phyloP scores from a whole-genome alignment of 2,797 vertebrate species.

The Podarcis siculus region DNA sequence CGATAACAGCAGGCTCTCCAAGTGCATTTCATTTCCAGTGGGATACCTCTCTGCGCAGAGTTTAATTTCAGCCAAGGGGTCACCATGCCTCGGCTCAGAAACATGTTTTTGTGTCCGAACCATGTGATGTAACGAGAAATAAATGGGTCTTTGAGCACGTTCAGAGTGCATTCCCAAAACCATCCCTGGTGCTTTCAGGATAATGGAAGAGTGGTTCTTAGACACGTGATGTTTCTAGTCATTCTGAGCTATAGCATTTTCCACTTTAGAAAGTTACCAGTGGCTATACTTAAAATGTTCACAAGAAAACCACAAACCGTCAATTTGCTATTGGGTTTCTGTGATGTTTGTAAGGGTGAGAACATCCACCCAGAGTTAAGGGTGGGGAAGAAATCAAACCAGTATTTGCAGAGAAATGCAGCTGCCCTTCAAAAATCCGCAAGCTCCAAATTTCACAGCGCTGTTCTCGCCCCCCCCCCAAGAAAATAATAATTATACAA shows the following conservation, averaged over 20 bases:
- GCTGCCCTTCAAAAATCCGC: too few relatives aligned
- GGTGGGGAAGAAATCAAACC: too few relatives aligned
- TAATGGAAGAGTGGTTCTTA: neutral
- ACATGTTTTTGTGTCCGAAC: neutral
- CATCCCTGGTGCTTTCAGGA: neutral
- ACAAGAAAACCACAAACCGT: neutral
- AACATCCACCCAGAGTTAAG: too few relatives aligned
- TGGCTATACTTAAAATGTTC: neutral
- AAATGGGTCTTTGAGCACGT: neutral
- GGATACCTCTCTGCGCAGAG: conserved; percentile 30
- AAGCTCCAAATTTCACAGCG: too few relatives aligned
- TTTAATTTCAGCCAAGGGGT: neutral
- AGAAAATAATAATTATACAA: too few relatives aligned
- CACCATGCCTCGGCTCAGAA: neutral
- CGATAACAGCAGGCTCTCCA: neutral
- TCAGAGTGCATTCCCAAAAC: neutral
- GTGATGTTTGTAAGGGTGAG: too few relatives aligned
- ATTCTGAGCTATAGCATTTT: too few relatives aligned
- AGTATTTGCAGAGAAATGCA: too few relatives aligned
- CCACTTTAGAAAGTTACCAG: neutral
- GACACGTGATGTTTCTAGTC: neutral
- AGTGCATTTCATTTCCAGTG: conserved; percentile 42
- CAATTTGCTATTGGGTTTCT: too few relatives aligned
- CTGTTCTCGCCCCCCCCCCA: too few relatives aligned
- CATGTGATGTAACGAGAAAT: neutral